Evolutionary conservation across 2,888 invertebrate genomes (phyloP), one percentile per base, ranked within the genome.

Genomic region (Zhuqinia jingwanae): DNA sequence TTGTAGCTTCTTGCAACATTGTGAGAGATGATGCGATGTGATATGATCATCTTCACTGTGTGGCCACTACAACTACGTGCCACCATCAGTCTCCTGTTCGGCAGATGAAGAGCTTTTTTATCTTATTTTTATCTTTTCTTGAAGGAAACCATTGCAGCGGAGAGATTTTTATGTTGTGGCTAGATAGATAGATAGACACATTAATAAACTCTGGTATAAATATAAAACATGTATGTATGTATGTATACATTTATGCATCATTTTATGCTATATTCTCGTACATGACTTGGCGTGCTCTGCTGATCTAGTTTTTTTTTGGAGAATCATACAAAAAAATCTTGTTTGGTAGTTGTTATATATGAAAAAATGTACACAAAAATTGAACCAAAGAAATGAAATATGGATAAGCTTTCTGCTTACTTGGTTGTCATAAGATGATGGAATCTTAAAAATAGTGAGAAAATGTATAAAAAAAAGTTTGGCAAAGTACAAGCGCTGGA

Each of bases 101-200:
- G 86, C 81, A 81, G 86, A 86, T 81, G 86, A 86, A 86, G 86
- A 77, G 81, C 86, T 86, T 86, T 85, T 85, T 81, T 86, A 81
- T 81, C 81, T 77, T 45, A 5, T 36, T 60, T n/a, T 86, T 86
- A 81, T 86, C 81, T 81, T 20, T 76, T 58, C 76, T 81, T 81
- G 58, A 86, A 86, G 81, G 77, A 86, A 86, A 86, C 86, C 86
- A 81, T 81, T 86, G 86, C 73, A 78, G 84, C 73, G 65, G 30
- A 81, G 81, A 80, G 47, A 82, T 81, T 56, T 56, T 81, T 81
- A 79, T 63, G 78, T 65, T 63, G 63, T 79, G 63, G 63, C 50
- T 47, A 79, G 80, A 65, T 63, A 65, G 63, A 79, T 30, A 79
- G 63, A 65, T 63, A 79, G 47, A 30, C 30, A 63, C 78, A 65